phyloP scores from a whole-genome alignment of 1,140 invertebrate genomes.

The Cyclargus thomasi region DNA sequence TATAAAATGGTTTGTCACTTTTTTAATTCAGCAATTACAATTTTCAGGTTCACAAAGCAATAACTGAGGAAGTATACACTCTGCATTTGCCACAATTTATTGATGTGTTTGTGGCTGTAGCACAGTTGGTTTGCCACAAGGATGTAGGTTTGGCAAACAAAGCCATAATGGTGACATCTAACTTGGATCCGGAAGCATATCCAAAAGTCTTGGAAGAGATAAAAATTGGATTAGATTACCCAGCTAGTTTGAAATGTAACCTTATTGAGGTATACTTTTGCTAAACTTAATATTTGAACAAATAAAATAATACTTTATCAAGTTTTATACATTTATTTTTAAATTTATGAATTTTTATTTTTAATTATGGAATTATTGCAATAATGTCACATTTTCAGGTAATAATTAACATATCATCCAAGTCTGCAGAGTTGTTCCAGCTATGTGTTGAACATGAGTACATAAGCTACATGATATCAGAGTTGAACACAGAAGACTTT shows the following conservation, averaged over 20 bases:
- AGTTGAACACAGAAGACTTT: slow-evolving; percentile 83
- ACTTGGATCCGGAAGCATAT: slow-evolving; percentile 69
- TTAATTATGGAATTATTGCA: too few relatives aligned
- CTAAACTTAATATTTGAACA: too few relatives aligned
- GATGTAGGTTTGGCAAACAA: slow-evolving; percentile 77
- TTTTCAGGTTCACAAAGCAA: slow-evolving; percentile 58
- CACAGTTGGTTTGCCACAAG: slow-evolving; percentile 76
- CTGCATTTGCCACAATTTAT: slow-evolving; percentile 70
- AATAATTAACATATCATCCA: slow-evolving; percentile 79
- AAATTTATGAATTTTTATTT: too few relatives aligned
- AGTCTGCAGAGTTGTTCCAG: slow-evolving; percentile 76
- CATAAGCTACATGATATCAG: slow-evolving; percentile 79
- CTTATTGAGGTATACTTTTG: slow-evolving; percentile 76
- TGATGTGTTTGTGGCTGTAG: slow-evolving; percentile 73
- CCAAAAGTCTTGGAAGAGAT: slow-evolving; percentile 71
- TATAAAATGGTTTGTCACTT: too few relatives aligned
- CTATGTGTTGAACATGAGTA: slow-evolving; percentile 78
- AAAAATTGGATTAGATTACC: slow-evolving; percentile 65
- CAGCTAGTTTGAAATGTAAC: slow-evolving; percentile 77
- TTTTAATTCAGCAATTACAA: too few relatives aligned
- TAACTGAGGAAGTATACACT: slow-evolving; percentile 43
- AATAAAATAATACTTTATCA: too few relatives aligned
- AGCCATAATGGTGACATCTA: slow-evolving; percentile 76
- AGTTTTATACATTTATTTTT: too few relatives aligned
- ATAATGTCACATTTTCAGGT: slow-evolving; percentile 74